Conservation (phyloP, 2,113 vertebrate species). For the Entosphenus tridentatus region DNA sequence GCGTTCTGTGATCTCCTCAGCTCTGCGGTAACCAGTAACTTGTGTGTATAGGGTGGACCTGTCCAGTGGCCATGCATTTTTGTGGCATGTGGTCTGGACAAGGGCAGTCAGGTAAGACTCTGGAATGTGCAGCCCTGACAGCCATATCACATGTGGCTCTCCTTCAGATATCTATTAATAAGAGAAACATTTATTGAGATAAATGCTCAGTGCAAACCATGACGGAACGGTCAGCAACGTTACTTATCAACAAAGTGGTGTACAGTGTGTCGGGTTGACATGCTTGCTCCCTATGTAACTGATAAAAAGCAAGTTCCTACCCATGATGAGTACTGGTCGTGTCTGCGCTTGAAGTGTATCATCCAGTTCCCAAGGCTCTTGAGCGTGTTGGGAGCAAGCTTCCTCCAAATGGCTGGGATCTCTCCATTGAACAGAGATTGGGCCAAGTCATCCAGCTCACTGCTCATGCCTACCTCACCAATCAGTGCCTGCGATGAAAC, state of each 20-base stretch:
- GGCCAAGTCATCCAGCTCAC: conserved; percentile 58
- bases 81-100: conserved; percentile 67
- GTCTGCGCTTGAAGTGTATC: conserved; percentile 44
- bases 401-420: conserved; percentile 66
- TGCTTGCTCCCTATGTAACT: not conserved
- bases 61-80: conserved; percentile 67
- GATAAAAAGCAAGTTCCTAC: conserved; percentile 21
- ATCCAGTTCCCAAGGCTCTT: conserved; percentile 85
- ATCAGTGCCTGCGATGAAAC: conserved; percentile 40
- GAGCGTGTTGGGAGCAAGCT: conserved; percentile 55
- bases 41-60: conserved; percentile 69
- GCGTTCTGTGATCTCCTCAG: conserved; percentile 34
- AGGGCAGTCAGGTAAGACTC: conserved; percentile 75
- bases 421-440: conserved; percentile 53
- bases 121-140: conserved; percentile 65
- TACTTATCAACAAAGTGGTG: not conserved
- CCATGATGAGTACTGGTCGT: conserved; percentile 54
- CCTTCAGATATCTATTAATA: conserved; percentile 28
- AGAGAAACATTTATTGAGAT: not conserved
- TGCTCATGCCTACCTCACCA: conserved; percentile 88
- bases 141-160: conserved; percentile 67
- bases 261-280: not conserved
- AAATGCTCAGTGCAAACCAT: not conserved
- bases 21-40: conserved; percentile 41
- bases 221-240: not conserved